Evolutionary conservation across 2,888 invertebrate species (phyloP).

Genomic region (Sarcophaga rosellei): DNA sequence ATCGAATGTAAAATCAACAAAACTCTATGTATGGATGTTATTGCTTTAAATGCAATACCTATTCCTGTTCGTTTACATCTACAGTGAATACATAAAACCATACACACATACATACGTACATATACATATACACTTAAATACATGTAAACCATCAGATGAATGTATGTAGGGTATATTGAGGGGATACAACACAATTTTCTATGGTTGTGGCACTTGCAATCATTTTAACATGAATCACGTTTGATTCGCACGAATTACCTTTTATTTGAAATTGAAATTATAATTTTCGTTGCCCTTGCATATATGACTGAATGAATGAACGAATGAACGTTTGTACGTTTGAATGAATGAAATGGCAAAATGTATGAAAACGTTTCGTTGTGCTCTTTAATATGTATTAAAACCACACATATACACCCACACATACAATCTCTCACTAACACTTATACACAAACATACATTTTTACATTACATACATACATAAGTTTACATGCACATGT

Average conservation of each 20-base stretch:
- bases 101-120: slow-evolving; percentile 20
- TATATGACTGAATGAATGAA: slow-evolving; percentile 2
- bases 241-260: slow-evolving; percentile 80
- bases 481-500: background rate
- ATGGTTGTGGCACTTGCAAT: slow-evolving; percentile 74
- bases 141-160: background rate
- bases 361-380: slow-evolving; percentile 55
- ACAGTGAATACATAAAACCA: slow-evolving; percentile 35
- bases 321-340: too few species aligned
- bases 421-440: slow-evolving; percentile 2
- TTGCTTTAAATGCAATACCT: slow-evolving; percentile 56
- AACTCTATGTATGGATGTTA: slow-evolving; percentile 46
- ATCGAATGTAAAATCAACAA: slow-evolving; percentile 56
- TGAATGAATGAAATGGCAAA: slow-evolving; percentile 30
- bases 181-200: slow-evolving; percentile 57
- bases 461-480: too few species aligned
- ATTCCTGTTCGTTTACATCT: slow-evolving; percentile 49
- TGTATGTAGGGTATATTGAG: slow-evolving; percentile 19
- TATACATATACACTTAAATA: slow-evolving; percentile 9
- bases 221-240: slow-evolving; percentile 79
- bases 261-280: slow-evolving; percentile 80
- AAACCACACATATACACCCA: slow-evolving; percentile 40
- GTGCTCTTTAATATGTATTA: slow-evolving; percentile 55
- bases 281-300: slow-evolving; percentile 75
- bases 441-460: background rate